A percentile compares a stretch with the other conserved stretches of the same genome.
These are phyloP conservation scores for Gallinago solitaria DNA, from an alignment of 2,797 vertebrate species.

Conservation along the genomic window DNA sequence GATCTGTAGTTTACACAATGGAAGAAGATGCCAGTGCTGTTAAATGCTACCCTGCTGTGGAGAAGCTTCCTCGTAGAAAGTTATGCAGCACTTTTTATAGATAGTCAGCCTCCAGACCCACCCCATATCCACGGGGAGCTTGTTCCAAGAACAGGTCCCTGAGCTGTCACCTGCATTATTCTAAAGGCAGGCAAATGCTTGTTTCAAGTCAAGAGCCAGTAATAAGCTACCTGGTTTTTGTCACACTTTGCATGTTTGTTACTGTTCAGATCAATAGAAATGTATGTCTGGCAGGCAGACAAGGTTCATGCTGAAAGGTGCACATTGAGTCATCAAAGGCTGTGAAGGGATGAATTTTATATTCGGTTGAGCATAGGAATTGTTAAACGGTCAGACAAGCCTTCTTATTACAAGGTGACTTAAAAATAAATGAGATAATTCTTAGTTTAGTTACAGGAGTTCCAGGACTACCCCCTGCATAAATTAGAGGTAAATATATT, in stretches of 20 bases:
- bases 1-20: background rate
- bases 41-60: background rate
- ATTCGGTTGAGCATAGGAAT: background rate
- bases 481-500: background rate
- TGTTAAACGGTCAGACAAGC: background rate
- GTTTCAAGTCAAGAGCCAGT: background rate
- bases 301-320: background rate
- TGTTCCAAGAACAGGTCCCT: background rate
- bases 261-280: background rate
- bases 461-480: background rate
- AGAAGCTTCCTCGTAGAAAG: background rate
- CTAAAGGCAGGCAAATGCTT: background rate
- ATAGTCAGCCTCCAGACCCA: background rate
- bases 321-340: background rate
- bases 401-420: background rate
- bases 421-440: background rate
- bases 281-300: background rate
- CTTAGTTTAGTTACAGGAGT: background rate
- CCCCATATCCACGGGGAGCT: rapidly evolving
- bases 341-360: background rate
- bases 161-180: background rate
- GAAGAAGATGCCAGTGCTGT: background rate
- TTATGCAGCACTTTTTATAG: background rate
- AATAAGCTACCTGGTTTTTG: background rate
- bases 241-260: background rate